Base-by-base conservation (phyloP, 1,140 invertebrate species). In the Leptinotarsa defecta region DNA sequence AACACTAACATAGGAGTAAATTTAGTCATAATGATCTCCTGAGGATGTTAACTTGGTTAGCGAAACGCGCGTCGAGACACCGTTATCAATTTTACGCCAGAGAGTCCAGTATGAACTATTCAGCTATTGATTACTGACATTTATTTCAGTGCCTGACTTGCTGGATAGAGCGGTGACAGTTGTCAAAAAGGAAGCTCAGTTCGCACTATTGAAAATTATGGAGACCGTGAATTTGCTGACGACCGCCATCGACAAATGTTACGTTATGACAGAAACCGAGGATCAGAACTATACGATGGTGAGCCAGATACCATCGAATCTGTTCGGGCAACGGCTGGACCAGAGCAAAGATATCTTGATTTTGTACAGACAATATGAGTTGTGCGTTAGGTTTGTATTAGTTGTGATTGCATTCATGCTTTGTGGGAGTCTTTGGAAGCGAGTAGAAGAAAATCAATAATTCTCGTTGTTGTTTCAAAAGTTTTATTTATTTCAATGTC, bases 321-420 rank as follows among this genome's bases (percentile, higher is more conserved):
- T 61, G 13, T n/a, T 27, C 0, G 85, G 84, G 19, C 79, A 86
- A 4, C 83, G 89, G 68, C 85, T 88, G 68, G 81, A 84, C 3
- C 85, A 87, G 79, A 81, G 87, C 20, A 89, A 89, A 73, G 86
- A 90, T 57, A 85, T 89, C 71, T 78, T 92, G 6, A 85, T 89
- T 0, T 86, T 89, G 43, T 88, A 87, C 78, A 87, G 91, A 13
- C 91, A 92, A 77, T 89, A 90, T 77, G 91, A 92, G 82, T 84
- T 91, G 70, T 87, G 87, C 62, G 88, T 88, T 71, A 68, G 68
- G 19, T 68, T 24, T 64, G 71, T 19, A 63, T 43, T 11, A 2
- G 0, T 11, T 34, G 34, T 3, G 1, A 34, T 75, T 65, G 64
- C 57, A 13, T 20, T 61, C 0, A 17, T 67, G 5, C 24, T 67